A percentile compares a stretch with the other conserved stretches of the same genome.
Conservation (phyloP, 2,888 invertebrate species). For the Dynastes grantii region DNA sequence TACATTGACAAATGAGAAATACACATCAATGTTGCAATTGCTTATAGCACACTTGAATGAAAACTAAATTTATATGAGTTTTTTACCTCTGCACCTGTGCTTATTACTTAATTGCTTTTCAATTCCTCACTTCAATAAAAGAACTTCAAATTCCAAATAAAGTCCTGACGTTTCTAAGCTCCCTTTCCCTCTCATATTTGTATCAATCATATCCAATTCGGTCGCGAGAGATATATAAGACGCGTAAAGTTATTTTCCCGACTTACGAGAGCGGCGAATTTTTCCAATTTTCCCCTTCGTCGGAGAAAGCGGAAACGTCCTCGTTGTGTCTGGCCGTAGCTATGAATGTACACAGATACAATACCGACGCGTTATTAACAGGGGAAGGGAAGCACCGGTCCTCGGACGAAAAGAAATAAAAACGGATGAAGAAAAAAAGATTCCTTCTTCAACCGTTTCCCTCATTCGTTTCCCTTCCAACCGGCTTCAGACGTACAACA, state of each 20-base stretch:
- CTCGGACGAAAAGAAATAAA: conserved; percentile 10
- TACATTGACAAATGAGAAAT: no score
- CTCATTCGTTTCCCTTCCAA: neutral
- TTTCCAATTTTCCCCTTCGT: conserved; percentile 2
- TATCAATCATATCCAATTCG: conserved; percentile 14
- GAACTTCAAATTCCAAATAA: no score
- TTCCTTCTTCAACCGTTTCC: neutral
- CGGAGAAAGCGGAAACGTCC: conserved; percentile 6
- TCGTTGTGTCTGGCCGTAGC: neutral
- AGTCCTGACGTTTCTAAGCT: no score
- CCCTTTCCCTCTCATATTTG: neutral
- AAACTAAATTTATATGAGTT: no score
- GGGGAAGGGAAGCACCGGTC: neutral
- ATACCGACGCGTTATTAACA: neutral
- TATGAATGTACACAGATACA: neutral
- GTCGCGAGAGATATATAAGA: neutral
- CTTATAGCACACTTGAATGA: no score
- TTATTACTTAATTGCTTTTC: no score
- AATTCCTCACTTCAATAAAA: no score
- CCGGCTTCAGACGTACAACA: neutral
- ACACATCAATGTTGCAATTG: no score
- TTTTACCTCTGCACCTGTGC: no score
- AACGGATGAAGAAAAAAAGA: neutral
- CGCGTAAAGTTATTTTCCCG: conserved; percentile 12
- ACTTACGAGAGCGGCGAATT: neutral